Evolutionary conservation across 2,888 invertebrate species (phyloP), one percentile per base, ranked within the genome.

Genomic region (Himalopsyche anomala): DNA sequence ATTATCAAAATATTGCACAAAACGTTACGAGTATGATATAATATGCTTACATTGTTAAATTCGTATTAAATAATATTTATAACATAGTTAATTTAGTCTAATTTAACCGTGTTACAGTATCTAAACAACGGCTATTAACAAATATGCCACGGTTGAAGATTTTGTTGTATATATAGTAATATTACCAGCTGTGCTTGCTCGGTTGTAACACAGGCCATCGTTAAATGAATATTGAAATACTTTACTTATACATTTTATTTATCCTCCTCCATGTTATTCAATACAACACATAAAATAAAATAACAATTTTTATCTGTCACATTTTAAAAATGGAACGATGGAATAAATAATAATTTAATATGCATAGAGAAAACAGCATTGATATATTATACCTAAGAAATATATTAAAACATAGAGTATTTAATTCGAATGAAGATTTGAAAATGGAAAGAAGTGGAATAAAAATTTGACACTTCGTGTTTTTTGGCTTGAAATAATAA

Each of bases 31-130:
- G 8, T 36, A 74, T 74, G 74, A 74, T 74, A 74, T 74, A 74
- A 74, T 74, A 38, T 2, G 11, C 74, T 74, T 9, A 12, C 19
- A 36, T 36, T 74, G 36, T 15, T 74, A 19, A 36, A 12, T 36
- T 74, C 12, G 15, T 28, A 74, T 74, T 74, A 74, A 74, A 74
- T 74, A 74, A 74, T 74, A 36, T 51, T 51, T 36, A 74, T 74
- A 36, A 15, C 36, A 74, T 6, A 36, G 5, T 38, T 28, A 28
- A 28, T 28, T 62, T 11, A 38, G 38, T 74, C 74, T 74, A 38
- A 74, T 74, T 74, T 74, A 38, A 74, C 28, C 74, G 36, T 74
- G 74, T 38, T 74, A 74, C 74, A 36, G 74, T 15, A 74, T 36
- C 36, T 74, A 74, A 74, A 74, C 28, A 74, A 9, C 28, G 36